These are phyloP conservation scores for Caenorhabditis uteleia DNA, from an alignment of 2,888 invertebrate species.

Conservation along the genomic window DNA sequence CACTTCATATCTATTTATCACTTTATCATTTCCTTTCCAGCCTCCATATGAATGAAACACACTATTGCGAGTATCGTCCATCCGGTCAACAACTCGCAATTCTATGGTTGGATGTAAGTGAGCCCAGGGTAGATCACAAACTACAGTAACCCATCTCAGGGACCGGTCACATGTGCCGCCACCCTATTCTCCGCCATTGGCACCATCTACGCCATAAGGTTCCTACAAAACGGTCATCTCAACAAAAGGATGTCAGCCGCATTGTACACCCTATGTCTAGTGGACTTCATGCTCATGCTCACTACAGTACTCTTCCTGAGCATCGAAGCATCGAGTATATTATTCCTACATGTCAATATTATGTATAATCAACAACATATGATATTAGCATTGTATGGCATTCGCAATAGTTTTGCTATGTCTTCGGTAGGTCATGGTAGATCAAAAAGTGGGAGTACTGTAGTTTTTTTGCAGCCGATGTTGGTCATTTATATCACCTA, in stretches of 20 bases:
- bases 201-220: slow-evolving; percentile 24
- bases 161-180: slow-evolving; percentile 19
- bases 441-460: neutral
- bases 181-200: slow-evolving; percentile 23
- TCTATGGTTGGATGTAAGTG: slow-evolving; percentile 3
- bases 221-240: slow-evolving; percentile 19
- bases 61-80: slow-evolving; percentile 2
- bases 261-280: slow-evolving; percentile 24
- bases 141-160: slow-evolving; percentile 5
- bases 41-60: too few relatives aligned
- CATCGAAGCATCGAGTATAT: slow-evolving; percentile 26
- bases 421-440: slow-evolving; percentile 16
- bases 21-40: too few relatives aligned
- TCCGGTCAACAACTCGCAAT: neutral
- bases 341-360: slow-evolving; percentile 14
- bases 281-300: slow-evolving; percentile 38
- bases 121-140: neutral
- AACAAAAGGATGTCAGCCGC: slow-evolving; percentile 30
- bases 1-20: too few relatives aligned
- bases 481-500: slow-evolving; percentile 36
- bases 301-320: slow-evolving; percentile 23
- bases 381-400: slow-evolving; percentile 23
- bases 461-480: slow-evolving; percentile 23
- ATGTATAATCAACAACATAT: slow-evolving; percentile 23
- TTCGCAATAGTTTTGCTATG: slow-evolving; percentile 31